These are phyloP conservation scores for Cinclus mexicanus DNA, from an alignment of 2,113 vertebrate species.

Conservation along the genomic window DNA sequence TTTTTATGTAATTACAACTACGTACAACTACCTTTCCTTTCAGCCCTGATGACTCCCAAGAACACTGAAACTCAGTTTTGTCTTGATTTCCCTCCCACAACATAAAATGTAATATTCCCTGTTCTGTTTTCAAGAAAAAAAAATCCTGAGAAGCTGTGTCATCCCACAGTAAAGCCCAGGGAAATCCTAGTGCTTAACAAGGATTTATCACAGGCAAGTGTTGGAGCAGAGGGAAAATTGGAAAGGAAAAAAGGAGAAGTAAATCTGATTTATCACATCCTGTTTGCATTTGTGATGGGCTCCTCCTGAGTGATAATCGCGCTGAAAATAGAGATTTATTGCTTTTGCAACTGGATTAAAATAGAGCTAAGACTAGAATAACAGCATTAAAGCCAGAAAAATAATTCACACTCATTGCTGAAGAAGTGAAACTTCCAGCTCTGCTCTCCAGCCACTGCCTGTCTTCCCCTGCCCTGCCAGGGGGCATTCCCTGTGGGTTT, in stretches of 20 bases:
- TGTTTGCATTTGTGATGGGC: not conserved
- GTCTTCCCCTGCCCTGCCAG: not conserved
- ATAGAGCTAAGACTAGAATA: not conserved
- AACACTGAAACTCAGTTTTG: not conserved
- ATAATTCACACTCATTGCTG: not conserved
- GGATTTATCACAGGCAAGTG: not conserved
- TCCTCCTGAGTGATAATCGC: not conserved
- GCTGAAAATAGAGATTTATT: not conserved
- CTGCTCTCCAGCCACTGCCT: not conserved
- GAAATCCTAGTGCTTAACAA: not conserved
- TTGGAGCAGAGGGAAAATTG: not conserved
- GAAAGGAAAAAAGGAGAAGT: not conserved
- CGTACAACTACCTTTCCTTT: not conserved
- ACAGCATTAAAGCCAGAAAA: not conserved
- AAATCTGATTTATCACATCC: not conserved
- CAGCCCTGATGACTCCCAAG: not conserved
- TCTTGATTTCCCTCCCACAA: not conserved
- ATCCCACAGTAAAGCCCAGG: not conserved
- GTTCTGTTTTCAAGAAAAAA: not conserved
- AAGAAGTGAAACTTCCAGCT: not conserved
- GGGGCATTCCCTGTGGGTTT: not conserved
- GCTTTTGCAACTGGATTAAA: not conserved
- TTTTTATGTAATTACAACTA: not conserved
- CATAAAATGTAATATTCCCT: not conserved
- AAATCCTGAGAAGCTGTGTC: not conserved